Conservation (phyloP, 2,113 vertebrate genomes). For the Rhynchomys soricoides region DNA sequence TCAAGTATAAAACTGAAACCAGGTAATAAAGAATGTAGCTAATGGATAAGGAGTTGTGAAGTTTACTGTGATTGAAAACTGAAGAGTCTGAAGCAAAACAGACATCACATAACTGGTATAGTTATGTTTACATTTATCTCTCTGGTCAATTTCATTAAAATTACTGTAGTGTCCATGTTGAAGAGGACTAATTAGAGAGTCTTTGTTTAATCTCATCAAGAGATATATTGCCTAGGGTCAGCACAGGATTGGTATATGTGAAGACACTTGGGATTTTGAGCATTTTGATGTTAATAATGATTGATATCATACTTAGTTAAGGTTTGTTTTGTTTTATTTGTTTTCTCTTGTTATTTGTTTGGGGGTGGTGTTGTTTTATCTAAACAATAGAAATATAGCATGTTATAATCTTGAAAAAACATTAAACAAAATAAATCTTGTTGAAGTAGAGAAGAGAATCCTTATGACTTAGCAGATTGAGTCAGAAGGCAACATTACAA, state of each 20-base stretch:
- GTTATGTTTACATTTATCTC: background rate
- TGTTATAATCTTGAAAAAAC: background rate
- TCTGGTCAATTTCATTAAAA: background rate
- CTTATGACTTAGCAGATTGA: fast-evolving
- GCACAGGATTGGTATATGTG: no score
- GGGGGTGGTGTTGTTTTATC: background rate
- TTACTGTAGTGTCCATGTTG: background rate
- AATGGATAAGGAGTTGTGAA: background rate
- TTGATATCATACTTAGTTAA: background rate
- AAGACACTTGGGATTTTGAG: background rate
- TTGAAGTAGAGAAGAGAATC: background rate
- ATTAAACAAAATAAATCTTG: background rate
- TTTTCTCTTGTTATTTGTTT: background rate
- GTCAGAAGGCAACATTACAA: background rate
- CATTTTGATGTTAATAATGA: background rate
- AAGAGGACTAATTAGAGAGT: background rate
- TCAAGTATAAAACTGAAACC: background rate
- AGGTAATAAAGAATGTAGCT: background rate
- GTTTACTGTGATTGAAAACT: background rate
- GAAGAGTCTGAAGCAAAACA: background rate
- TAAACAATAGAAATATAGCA: background rate
- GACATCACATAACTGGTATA: background rate
- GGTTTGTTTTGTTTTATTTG: background rate
- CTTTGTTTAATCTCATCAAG: background rate
- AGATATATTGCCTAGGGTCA: background rate